phyloP scores from a whole-genome alignment of 2,888 invertebrate genomes.

The Laothoe populi region DNA sequence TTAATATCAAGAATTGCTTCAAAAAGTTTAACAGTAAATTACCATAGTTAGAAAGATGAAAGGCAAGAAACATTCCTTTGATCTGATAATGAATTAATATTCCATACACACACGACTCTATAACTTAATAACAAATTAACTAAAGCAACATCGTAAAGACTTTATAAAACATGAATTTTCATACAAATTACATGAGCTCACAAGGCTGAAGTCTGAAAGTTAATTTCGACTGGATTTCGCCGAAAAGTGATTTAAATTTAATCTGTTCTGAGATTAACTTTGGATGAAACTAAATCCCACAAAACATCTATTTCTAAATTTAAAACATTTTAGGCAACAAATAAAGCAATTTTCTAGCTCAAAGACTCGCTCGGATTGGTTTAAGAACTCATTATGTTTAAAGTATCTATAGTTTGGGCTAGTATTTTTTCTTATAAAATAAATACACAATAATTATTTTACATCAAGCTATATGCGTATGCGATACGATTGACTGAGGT shows the following conservation, averaged over 20 bases:
- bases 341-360: conserved; percentile 14
- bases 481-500: neutral
- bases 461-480: too few species aligned
- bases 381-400: neutral
- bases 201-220: neutral
- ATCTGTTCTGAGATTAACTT: conserved; percentile 19
- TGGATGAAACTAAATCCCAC: conserved; percentile 16
- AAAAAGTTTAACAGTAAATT: too few species aligned
- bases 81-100: neutral
- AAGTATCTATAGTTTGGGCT: neutral
- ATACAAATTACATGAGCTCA: conserved; percentile 29
- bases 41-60: neutral
- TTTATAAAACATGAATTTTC: conserved; percentile 13
- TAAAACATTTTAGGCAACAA: conserved; percentile 2
- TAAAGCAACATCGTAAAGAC: neutral
- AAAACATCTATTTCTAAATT: conserved; percentile 4
- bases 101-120: neutral
- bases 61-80: neutral
- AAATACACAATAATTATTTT: too few species aligned
- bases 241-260: conserved; percentile 23
- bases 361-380: conserved; percentile 2
- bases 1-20: too few species aligned
- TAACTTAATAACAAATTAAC: conserved; percentile 1
- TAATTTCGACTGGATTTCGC: conserved; percentile 6
- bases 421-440: neutral